Evolutionary conservation across 2,888 invertebrate genomes (phyloP).

Genomic region (Synergus itoensis): DNA sequence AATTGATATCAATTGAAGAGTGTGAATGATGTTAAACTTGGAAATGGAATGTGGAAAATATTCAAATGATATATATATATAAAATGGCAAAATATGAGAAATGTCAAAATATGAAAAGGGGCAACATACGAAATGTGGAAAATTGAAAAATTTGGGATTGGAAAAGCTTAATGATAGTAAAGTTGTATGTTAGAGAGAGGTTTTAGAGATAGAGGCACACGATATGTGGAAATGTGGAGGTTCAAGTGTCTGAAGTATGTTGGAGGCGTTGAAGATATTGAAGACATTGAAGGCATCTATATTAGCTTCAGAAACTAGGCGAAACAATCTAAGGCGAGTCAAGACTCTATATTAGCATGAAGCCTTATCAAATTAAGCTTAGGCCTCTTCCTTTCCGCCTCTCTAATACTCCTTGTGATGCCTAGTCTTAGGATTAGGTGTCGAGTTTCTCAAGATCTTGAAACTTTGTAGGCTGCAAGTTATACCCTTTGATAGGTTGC

Average conservation of each 20-base stretch:
- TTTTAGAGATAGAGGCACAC: neutral
- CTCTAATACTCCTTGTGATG: slow-evolving; percentile 24
- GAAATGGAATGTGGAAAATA: no score
- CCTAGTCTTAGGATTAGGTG: slow-evolving; percentile 28
- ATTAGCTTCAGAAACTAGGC: slow-evolving; percentile 51
- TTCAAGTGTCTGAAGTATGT: neutral
- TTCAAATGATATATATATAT: no score
- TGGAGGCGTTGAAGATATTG: slow-evolving; percentile 50
- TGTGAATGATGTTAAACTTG: no score
- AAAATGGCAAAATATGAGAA: no score
- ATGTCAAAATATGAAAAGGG: no score
- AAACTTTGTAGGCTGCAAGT: slow-evolving; percentile 28
- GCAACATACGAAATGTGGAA: neutral
- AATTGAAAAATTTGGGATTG: no score
- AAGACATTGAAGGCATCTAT: slow-evolving; percentile 49
- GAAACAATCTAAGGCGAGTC: slow-evolving; percentile 52
- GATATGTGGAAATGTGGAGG: neutral
- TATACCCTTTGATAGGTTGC: slow-evolving; percentile 5
- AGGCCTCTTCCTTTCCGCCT: slow-evolving; percentile 1
- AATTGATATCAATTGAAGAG: no score
- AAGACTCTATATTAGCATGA: slow-evolving; percentile 40
- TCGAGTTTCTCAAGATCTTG: slow-evolving; percentile 26
- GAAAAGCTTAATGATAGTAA: no score
- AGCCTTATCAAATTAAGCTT: slow-evolving; percentile 49
- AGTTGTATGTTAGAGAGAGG: no score